These are phyloP conservation scores for Anoplopoma fimbria DNA, from an alignment of 2,113 vertebrate species.

Conservation along the genomic window DNA sequence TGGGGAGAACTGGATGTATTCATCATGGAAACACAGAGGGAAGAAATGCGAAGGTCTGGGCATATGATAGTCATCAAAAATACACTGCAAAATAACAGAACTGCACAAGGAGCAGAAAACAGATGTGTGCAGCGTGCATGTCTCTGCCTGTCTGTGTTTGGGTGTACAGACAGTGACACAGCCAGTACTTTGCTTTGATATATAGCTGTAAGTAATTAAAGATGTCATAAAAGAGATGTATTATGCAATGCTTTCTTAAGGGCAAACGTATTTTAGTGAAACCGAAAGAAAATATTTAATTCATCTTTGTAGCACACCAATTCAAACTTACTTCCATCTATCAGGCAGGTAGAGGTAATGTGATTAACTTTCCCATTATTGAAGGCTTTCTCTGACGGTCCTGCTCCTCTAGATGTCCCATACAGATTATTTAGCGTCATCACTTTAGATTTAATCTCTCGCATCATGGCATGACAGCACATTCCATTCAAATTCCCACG, in stretches of 20 bases:
- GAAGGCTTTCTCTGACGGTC: not conserved
- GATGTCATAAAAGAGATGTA: not conserved
- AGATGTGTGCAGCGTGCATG: constrained; percentile 54
- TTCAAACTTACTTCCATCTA: not conserved
- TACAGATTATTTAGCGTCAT: not conserved
- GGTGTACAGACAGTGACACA: not conserved
- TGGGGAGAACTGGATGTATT: constrained; percentile 6
- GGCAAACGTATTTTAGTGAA: not conserved
- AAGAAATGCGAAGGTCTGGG: not conserved
- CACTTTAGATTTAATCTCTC: constrained; percentile 16
- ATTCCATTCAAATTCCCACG: constrained; percentile 33
- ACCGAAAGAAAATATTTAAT: not conserved
- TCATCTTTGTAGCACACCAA: not conserved
- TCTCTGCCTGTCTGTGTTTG: constrained; percentile 26
- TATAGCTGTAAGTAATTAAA: constrained; percentile 10
- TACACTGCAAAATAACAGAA: constrained; percentile 30
- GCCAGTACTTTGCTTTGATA: constrained; percentile 1
- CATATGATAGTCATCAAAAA: constrained; percentile 37
- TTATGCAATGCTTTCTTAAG: constrained; percentile 8
- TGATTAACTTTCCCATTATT: not conserved
- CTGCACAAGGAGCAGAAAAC: constrained; percentile 16
- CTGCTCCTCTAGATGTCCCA: not conserved
- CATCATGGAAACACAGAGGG: not conserved
- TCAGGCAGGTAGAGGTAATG: not conserved
- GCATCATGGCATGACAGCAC: constrained; percentile 5